phyloP scores from a whole-genome alignment of 2,797 vertebrate species.

The Alauda arvensis region DNA sequence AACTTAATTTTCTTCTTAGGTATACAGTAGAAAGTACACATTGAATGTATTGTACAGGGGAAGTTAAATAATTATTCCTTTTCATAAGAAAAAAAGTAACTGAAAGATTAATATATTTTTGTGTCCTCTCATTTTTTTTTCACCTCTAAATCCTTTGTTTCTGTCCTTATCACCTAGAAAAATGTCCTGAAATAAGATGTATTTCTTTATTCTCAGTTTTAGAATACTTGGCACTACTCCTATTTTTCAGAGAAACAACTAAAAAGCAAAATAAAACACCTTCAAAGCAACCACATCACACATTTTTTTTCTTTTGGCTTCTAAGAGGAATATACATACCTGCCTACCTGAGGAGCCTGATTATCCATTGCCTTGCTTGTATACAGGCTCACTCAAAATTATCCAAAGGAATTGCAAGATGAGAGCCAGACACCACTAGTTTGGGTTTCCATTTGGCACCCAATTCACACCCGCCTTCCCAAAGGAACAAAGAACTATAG shows the following conservation, averaged over 20 bases:
- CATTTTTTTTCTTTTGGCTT: neutral
- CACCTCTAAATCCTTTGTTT: neutral
- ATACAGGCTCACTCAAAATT: neutral
- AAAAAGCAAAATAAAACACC: neutral
- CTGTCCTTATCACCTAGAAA: neutral
- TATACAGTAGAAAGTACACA: neutral
- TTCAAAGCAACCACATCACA: slow-evolving; percentile 45
- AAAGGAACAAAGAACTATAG: neutral
- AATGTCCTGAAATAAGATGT: neutral
- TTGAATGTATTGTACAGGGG: neutral
- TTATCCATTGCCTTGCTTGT: neutral
- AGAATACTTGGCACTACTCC: neutral
- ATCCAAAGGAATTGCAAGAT: neutral
- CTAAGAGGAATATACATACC: neutral
- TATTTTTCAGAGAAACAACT: neutral
- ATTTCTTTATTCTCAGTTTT: neutral
- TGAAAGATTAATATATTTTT: neutral
- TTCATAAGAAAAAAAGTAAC: neutral
- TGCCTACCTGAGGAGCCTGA: neutral
- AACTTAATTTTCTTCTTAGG: neutral
- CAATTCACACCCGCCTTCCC: neutral
- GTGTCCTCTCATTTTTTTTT: neutral
- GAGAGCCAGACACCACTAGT: neutral
- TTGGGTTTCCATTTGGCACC: neutral
- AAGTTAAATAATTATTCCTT: neutral